Conservation (phyloP, 2,888 invertebrate genomes). For the Tetragonula carbonaria region DNA sequence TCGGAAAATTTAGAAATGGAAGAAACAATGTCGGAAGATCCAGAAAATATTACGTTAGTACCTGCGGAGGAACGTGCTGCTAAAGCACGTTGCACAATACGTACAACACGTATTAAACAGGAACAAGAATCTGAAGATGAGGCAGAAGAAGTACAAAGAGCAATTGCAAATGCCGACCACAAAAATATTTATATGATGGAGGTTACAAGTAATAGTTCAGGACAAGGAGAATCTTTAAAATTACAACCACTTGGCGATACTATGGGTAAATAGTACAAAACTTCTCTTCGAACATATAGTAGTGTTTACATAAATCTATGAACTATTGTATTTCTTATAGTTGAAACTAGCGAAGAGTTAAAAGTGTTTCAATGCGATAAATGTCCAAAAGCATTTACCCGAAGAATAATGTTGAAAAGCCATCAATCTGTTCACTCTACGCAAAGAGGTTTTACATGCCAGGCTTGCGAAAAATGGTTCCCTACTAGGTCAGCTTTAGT, state of each 20-base stretch:
- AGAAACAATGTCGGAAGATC: slow-evolving; percentile 81
- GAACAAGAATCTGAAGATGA: slow-evolving; percentile 83
- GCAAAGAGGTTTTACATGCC: slow-evolving; percentile 86
- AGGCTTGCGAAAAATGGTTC: slow-evolving; percentile 88
- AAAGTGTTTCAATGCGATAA: slow-evolving; percentile 87
- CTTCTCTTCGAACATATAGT: not conserved
- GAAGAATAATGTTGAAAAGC: slow-evolving; percentile 86
- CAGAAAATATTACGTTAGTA: slow-evolving; percentile 85
- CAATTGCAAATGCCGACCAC: slow-evolving; percentile 77
- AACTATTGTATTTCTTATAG: slow-evolving; percentile 53
- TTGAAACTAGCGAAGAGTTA: slow-evolving; percentile 81
- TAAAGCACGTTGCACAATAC: slow-evolving; percentile 82
- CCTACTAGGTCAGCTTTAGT: slow-evolving; percentile 88
- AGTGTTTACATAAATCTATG: not conserved
- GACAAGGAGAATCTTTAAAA: slow-evolving; percentile 74
- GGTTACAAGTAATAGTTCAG: slow-evolving; percentile 72
- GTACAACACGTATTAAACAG: slow-evolving; percentile 82
- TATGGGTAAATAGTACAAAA: slow-evolving; percentile 62
- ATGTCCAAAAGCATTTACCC: slow-evolving; percentile 87
- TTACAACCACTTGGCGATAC: slow-evolving; percentile 75
- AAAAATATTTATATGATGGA: slow-evolving; percentile 82
- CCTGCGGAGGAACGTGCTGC: slow-evolving; percentile 81
- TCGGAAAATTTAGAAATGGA: slow-evolving; percentile 82
- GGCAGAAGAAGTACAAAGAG: slow-evolving; percentile 79
- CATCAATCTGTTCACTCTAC: slow-evolving; percentile 87